Evolutionary conservation across 2,888 invertebrate species (phyloP), one percentile per base, ranked within the genome.

Genomic region (Dermolepida albohirtum): DNA sequence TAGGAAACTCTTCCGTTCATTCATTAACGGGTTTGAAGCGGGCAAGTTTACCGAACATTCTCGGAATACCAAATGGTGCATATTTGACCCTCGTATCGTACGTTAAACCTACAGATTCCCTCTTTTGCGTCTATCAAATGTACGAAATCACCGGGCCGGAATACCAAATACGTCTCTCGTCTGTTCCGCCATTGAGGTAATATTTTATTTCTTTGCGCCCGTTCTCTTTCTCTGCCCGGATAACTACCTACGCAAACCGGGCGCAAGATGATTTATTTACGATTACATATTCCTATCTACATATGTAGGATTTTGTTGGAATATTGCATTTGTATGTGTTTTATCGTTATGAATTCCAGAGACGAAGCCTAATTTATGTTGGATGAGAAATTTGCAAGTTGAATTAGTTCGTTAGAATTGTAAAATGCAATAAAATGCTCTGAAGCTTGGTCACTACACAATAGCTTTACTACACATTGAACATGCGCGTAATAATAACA

Each of bases 41-140:
- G 75, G 77, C 78, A 76, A 78, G 76, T 78, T 78, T 78, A 73
- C 75, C 72, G 74, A 77, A 77, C 78, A 76, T 77, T 76, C 73
- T 70, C 65, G 66, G 78, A 75, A 78, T 78, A 77, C 76, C 76
- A 76, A 77, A 73, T 73, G 73, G 68, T 74, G 77, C 74, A 76
- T 75, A 76, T 76, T 75, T 76, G 75, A 75, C 76, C 76, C 74
- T 72, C 71, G 76, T 74, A 75, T 76, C 74, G 75, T 75, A 73
- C 75, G 76, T 77, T 77, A 77, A 78, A 76, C 75, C 77, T 76
- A 78, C 76, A 74, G 75, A 77, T 76, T 75, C 75, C 72, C 74
- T 73, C 74, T 75, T 76, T 75, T 73, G 74, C 74, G 74, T 75
- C 76, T 75, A 76, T 76, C 75, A 76, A 76, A 75, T 75, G 75